Evolutionary conservation across 2,888 invertebrate genomes (phyloP), one percentile per base, ranked within the genome.

Genomic region (Alentia gelatinosa): DNA sequence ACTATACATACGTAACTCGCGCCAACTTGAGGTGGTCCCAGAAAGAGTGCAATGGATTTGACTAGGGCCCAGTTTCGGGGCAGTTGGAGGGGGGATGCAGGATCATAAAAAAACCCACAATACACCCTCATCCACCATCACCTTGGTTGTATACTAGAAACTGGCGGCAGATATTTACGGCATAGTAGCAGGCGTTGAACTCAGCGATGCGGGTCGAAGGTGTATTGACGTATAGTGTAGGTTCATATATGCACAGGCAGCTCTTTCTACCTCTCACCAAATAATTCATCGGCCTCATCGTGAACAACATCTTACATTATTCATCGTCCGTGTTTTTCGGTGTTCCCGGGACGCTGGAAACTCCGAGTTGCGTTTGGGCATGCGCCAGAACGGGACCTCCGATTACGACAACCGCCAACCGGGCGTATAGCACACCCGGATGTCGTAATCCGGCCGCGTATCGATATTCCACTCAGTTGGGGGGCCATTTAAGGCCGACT

Each of bases 401-500:
- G 68, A 68, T 68, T 68, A 68, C 68, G 68, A 68, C 68, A 68
- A 30, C 30, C 68, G 68, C 33, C 68, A 68, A 68, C 30, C 68
- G 68, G 68, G 30, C 33, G 33, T 68, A 63, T 63, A 68, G 26
- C 68, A 30, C 30, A 12, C 30, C 1, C n/a, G 68, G 68, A 68
- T 68, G 68, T 68, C 68, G 68, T 68, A 68, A 68, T 68, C 12
- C 5, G 23, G 68, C 12, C 68, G 68, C 68, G 30, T 30, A 68
- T 68, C 68, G 68, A 68, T 30, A 30, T 68, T 68, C 68, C 33
- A 26, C 68, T 68, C 68, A 68, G 68, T 30, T n/a, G 68, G 47
- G 47, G 68, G 68, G 68, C 68, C 68, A 79, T 37, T 79, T 79
- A 37, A 39, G 79, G 79, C 35, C 0, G 79, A 79, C 79, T 39